These are phyloP conservation scores for Anas flavirostris DNA, from an alignment of 2,797 vertebrate species.

Conservation along the genomic window DNA sequence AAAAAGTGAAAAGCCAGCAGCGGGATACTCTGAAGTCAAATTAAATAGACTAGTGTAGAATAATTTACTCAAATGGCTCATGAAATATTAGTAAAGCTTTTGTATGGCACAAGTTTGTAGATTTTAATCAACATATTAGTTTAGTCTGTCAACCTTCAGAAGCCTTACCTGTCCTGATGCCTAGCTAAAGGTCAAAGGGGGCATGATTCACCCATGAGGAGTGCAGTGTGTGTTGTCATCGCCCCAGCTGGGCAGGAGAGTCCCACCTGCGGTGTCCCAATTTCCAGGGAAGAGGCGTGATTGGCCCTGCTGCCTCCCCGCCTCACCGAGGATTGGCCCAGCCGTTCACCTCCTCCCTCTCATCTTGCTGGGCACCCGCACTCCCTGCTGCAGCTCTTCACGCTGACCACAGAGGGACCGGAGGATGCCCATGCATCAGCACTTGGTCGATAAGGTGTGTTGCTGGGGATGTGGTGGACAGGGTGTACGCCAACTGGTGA, in stretches of 20 bases:
- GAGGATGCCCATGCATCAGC: conserved; percentile 44
- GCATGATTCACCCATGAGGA: conserved; percentile 50
- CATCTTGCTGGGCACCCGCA: conserved; percentile 1
- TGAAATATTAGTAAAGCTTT: not conserved
- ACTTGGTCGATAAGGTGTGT: conserved; percentile 60
- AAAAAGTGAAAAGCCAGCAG: not conserved
- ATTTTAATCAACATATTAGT: not conserved
- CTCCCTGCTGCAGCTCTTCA: conserved; percentile 17
- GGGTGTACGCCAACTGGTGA: not conserved
- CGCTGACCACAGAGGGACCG: conserved; percentile 3
- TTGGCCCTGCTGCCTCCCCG: not conserved
- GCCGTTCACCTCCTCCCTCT: conserved; percentile 11
- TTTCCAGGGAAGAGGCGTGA: conserved; percentile 27
- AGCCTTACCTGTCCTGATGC: not conserved
- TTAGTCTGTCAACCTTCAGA: not conserved
- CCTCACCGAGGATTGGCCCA: conserved; percentile 28
- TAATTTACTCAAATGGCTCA: not conserved
- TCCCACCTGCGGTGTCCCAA: conserved; percentile 49
- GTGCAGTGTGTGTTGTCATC: not conserved
- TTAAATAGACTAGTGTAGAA: not conserved
- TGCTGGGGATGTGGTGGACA: conserved; percentile 38
- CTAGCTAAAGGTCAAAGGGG: conserved; percentile 27
- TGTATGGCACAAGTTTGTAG: not conserved
- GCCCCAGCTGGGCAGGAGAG: conserved; percentile 12
- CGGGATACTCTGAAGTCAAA: not conserved